Base-by-base conservation (phyloP, 2,888 invertebrate genomes). In the Habroteleia sp. region DNA sequence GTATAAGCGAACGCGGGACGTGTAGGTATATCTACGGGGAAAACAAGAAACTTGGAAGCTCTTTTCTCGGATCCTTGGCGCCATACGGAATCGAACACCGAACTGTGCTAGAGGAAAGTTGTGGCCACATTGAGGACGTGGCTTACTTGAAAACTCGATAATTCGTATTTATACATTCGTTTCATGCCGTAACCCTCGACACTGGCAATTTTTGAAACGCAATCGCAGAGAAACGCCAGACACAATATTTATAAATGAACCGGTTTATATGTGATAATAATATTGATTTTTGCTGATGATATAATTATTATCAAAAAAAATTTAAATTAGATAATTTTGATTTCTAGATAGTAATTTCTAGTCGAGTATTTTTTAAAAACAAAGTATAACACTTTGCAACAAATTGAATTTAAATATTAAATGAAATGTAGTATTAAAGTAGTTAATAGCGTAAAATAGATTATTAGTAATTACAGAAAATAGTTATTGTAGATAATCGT, bases 71-170 rank as follows among this genome's bases (percentile, higher is more conserved):
- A 48, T 74, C 62, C 54, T 66, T 25, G 42, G 73, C 62, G 39
- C 63, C 69, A 76, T 75, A 63, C 69, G 75, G 73, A 58, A 75
- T 63, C 77, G 63, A 58, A 77, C 78, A 75, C 77, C 81, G 79
- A 82, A 79, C 77, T 78, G 79, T 76, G 78, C 78, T 74, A 76
- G 76, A 68, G 76, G 68, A 63, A 72, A 68, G 68, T 72, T 76
- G 44, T 29, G 29, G 56, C 33, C 35, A 46, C 41, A 39, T 37
- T 35, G 54, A 25, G 58, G 42, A 69, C 63, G 58, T 54, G 75
- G 74, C 31, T 66, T 63, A 54, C 71, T 66, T 42, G 66, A 62
- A 68, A 76, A 63, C 52, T 68, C 62, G 72, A 68, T 72, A 66
- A 62, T 60, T 54, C 52, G 62, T 72, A 75, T 72, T 75, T 75